Base-by-base conservation (phyloP, 35 echinoderm and acorn worm species). In the Apostichopus parvimensis region DNA sequence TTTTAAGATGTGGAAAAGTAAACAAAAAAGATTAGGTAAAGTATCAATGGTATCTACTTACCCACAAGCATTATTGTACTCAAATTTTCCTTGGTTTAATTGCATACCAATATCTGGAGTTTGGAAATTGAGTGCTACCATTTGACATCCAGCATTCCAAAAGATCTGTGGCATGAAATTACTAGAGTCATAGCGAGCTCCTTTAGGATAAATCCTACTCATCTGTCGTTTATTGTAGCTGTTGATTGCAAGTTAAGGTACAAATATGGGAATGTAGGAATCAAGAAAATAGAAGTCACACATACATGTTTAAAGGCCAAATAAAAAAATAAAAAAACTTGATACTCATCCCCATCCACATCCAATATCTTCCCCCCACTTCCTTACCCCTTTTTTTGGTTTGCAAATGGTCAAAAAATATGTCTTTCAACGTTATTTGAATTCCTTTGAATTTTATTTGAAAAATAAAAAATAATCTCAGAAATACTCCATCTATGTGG, bases 141-240 rank as follows among this genome's bases (percentile, higher is more conserved):
- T 98, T 66, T 98, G 97, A 79, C 97, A 98, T 60, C 97, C 97
- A 94, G 97, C 97, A 88, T 98, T 98, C 97, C 97, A 98, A 87
- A 98, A 98, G 97, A 98, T 98, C 82, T 98, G 97, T 7, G 97
- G 97, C 97, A 98, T 95, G 91, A 95, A 98, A 88, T 98, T 98
- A 71, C 97, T 98, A 53, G 97, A 98, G 82, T 98, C 97, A 92
- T 95, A 95, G 65, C 97, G 92, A 12, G 92, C 94, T 59, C 97
- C 97, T 91, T 94, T 92, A 45, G 97, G 97, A 77, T 98, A 98
- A 28, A 98, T 98, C 9, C 97, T 72, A 91, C 97, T 98, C 97
- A 94, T 94, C 82, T 98, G 97, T 15, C 97, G 92, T 61, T 98
- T 98, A 92, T 98, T 98, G 86, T 98, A 98, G 75, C 97, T 98